phyloP scores from a whole-genome alignment of 2,797 vertebrate genomes.

The Notolabrus celidotus region DNA sequence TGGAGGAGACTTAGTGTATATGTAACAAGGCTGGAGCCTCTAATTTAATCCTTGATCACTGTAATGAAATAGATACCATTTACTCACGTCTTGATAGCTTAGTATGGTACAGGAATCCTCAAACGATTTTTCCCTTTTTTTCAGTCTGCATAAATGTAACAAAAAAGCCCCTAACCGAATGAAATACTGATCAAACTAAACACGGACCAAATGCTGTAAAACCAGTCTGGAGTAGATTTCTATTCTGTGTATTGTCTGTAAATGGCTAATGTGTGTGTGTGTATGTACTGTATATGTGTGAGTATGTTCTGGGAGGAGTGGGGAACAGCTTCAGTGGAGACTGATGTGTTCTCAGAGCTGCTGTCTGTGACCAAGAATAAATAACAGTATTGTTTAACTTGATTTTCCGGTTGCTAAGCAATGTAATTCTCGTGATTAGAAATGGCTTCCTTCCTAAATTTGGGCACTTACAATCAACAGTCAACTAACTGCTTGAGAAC shows the following conservation, averaged over 20 bases:
- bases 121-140: slow-evolving; percentile 65
- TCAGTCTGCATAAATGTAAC: slow-evolving; percentile 27
- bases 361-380: slow-evolving; percentile 84
- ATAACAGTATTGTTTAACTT: slow-evolving; percentile 85
- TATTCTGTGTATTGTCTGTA: slow-evolving; percentile 68
- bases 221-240: slow-evolving; percentile 76
- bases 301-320: slow-evolving; percentile 61
- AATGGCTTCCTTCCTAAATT: slow-evolving; percentile 87
- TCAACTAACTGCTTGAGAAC: slow-evolving; percentile 84
- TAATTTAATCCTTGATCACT: slow-evolving; percentile 86
- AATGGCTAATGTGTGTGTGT: slow-evolving; percentile 54
- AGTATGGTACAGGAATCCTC: slow-evolving; percentile 78
- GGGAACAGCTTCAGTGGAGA: slow-evolving; percentile 77
- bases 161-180: slow-evolving; percentile 51
- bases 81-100: slow-evolving; percentile 78
- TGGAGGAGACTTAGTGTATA: slow-evolving; percentile 77
- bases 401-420: slow-evolving; percentile 88
- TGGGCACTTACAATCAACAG: slow-evolving; percentile 85
- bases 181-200: slow-evolving; percentile 78
- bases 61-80: slow-evolving; percentile 84
- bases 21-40: slow-evolving; percentile 80
- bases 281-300: slow-evolving; percentile 28
- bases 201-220: slow-evolving; percentile 48
- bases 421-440: slow-evolving; percentile 87
- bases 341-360: slow-evolving; percentile 75